phyloP scores from a whole-genome alignment of 35 echinoderm and acorn worm genomes.

The Apostichopus parvimensis region DNA sequence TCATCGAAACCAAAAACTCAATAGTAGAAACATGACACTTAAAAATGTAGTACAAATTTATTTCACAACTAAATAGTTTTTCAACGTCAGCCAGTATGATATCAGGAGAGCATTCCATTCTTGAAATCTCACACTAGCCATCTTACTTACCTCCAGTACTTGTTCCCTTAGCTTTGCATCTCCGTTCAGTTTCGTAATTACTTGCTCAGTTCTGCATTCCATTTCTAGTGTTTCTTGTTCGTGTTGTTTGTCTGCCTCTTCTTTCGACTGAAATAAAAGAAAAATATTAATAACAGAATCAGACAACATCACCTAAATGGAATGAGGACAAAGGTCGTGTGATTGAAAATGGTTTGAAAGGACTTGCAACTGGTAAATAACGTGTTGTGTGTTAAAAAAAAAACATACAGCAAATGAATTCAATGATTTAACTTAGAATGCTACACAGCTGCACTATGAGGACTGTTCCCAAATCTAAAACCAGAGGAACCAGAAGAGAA shows the following conservation, averaged over 20 bases:
- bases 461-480: too few relatives aligned
- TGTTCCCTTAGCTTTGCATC: conserved; percentile 58
- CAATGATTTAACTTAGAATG: too few relatives aligned
- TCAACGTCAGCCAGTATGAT: too few relatives aligned
- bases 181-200: conserved; percentile 43
- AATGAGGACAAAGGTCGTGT: neutral
- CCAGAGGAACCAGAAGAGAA: too few relatives aligned
- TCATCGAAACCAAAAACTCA: neutral
- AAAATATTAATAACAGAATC: neutral
- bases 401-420: too few relatives aligned
- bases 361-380: too few relatives aligned
- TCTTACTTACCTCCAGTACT: conserved; percentile 68
- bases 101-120: too few relatives aligned
- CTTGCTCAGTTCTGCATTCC: conserved; percentile 48
- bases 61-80: too few relatives aligned
- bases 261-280: conserved; percentile 47
- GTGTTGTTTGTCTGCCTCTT: conserved; percentile 32
- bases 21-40: neutral
- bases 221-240: conserved; percentile 64
- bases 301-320: too few relatives aligned
- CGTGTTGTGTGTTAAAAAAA: too few relatives aligned
- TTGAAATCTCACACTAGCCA: neutral
- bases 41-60: neutral
- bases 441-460: too few relatives aligned
- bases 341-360: too few relatives aligned